phyloP scores from a whole-genome alignment of 1,140 invertebrate genomes.

The Zeugodacus cucurbitae region DNA sequence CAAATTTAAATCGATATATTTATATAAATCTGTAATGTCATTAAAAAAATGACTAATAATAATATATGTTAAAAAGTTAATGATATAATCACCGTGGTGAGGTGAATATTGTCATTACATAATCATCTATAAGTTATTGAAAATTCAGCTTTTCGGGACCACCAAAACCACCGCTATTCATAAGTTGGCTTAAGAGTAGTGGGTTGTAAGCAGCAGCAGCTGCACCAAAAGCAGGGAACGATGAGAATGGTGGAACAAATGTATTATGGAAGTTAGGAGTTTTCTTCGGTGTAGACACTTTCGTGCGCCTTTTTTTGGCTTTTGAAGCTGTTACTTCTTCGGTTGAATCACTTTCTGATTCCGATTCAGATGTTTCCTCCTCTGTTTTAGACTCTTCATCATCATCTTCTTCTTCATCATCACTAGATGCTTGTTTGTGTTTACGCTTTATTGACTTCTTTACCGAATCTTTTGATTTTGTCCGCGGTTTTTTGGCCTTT shows the following conservation, averaged over 20 bases:
- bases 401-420: slow-evolving; percentile 1
- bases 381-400: neutral
- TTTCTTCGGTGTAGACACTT: neutral
- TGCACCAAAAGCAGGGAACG: neutral
- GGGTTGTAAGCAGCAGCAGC: slow-evolving; percentile 22
- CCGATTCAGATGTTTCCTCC: neutral
- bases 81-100: too few species aligned
- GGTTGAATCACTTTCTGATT: neutral
- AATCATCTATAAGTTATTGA: neutral
- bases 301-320: neutral
- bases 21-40: too few species aligned
- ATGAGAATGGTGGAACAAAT: neutral
- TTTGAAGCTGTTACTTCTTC: neutral
- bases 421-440: neutral
- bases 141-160: neutral
- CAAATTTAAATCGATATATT: too few species aligned
- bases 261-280: neutral
- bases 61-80: too few species aligned
- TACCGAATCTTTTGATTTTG: neutral
- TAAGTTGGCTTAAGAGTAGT: neutral
- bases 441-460: neutral
- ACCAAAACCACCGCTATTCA: neutral
- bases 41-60: too few species aligned
- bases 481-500: neutral
- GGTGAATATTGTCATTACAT: too few species aligned